Percentiles rank a stretch among this genome's conserved stretches.
phyloP scores from a whole-genome alignment of 2,888 invertebrate species.

The Stenodema calcarata region DNA sequence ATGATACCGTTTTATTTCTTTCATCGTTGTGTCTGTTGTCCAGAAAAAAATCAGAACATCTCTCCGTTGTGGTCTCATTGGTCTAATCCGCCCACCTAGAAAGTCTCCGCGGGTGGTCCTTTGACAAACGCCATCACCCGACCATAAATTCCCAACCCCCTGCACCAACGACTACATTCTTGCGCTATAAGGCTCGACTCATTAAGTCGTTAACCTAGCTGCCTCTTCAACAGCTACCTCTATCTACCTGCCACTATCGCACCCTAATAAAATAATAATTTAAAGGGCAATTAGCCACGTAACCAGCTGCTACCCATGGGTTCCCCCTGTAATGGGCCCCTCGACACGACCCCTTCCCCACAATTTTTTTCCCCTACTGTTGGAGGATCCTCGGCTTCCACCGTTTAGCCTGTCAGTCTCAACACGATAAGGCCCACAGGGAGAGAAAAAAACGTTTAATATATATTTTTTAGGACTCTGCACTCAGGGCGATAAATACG shows the following conservation, averaged over 20 bases:
- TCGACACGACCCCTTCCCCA: not conserved
- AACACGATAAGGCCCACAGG: not conserved
- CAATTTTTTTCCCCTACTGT: not conserved
- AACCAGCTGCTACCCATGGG: slow-evolving; percentile 18
- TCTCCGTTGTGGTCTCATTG: not conserved
- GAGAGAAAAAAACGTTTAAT: not conserved
- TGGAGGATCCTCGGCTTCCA: not conserved
- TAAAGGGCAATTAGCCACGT: slow-evolving; percentile 30
- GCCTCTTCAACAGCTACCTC: slow-evolving; percentile 18
- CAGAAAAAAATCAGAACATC: not conserved
- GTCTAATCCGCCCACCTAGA: not conserved
- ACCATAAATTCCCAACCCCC: not conserved
- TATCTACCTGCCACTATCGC: slow-evolving; percentile 8
- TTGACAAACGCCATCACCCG: not conserved
- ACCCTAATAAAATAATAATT: slow-evolving; percentile 39
- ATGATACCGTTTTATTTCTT: too few species aligned
- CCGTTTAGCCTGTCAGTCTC: not conserved
- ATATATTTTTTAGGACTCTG: not conserved
- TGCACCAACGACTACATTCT: not conserved
- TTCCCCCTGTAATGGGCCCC: not conserved
- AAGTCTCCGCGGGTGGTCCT: not conserved
- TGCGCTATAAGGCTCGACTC: slow-evolving; percentile 22
- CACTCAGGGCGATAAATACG: not conserved
- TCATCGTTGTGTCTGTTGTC: too few species aligned
- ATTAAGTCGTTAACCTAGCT: slow-evolving; percentile 39